These are phyloP conservation scores for Arrhopalites spinosus DNA, from an alignment of 2,888 invertebrate species.

Conservation along the genomic window DNA sequence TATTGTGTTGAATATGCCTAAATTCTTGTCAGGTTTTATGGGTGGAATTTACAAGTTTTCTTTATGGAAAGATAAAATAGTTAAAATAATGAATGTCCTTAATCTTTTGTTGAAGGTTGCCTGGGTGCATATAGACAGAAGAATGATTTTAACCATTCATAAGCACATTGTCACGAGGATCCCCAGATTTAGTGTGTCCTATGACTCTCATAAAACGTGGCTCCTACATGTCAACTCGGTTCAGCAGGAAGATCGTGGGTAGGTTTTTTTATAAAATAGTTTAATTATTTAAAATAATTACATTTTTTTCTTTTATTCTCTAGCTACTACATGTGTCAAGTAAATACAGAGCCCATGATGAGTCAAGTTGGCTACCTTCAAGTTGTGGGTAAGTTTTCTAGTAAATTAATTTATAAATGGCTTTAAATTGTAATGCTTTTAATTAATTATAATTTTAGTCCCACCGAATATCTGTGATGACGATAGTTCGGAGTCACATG, in stretches of 20 bases:
- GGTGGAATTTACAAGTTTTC: no score
- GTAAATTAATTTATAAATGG: neutral
- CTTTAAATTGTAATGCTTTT: neutral
- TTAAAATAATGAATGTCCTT: no score
- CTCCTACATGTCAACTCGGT: slow-evolving; percentile 86
- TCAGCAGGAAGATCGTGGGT: slow-evolving; percentile 86
- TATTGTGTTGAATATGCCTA: no score
- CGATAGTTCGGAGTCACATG: slow-evolving; percentile 87
- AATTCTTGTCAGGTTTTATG: no score
- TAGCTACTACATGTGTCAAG: slow-evolving; percentile 77
- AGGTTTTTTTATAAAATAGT: slow-evolving; percentile 60
- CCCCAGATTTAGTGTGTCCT: slow-evolving; percentile 87
- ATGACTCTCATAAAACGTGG: slow-evolving; percentile 92
- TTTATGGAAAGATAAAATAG: no score
- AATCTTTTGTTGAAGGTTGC: no score
- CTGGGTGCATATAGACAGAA: slow-evolving; percentile 92
- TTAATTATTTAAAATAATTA: neutral
- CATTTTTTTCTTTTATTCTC: no score
- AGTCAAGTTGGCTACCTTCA: slow-evolving; percentile 91
- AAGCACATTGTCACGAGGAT: slow-evolving; percentile 88
- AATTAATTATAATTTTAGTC: slow-evolving; percentile 64
- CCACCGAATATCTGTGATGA: slow-evolving; percentile 91
- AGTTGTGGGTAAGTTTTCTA: slow-evolving; percentile 77
- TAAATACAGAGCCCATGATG: slow-evolving; percentile 86
- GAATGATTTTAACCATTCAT: slow-evolving; percentile 91